These are phyloP conservation scores for Hydriomena furcata DNA, from an alignment of 2,888 invertebrate species.

Conservation along the genomic window DNA sequence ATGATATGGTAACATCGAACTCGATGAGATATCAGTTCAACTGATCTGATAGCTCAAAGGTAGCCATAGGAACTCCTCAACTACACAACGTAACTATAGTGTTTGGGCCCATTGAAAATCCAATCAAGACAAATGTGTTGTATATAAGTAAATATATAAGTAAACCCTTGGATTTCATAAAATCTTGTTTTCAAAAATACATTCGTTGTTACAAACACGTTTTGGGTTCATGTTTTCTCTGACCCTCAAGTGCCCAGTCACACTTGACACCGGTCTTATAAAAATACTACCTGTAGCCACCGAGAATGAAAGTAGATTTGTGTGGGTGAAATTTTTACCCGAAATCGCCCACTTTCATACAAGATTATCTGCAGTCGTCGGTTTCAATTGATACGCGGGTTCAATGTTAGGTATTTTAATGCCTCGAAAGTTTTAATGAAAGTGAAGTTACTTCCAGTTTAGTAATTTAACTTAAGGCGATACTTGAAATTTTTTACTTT, in stretches of 20 bases:
- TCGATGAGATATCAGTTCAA: too few species aligned
- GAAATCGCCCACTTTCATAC: slow-evolving; percentile 34
- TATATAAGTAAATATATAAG: too few species aligned
- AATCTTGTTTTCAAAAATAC: too few species aligned
- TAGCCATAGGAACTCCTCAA: too few species aligned
- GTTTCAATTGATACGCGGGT: slow-evolving; percentile 10
- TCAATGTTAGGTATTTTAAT: slow-evolving; percentile 22
- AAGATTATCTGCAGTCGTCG: slow-evolving; percentile 16
- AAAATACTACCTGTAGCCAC: slow-evolving; percentile 29
- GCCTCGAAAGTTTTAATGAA: slow-evolving; percentile 21
- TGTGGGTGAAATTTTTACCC: slow-evolving; percentile 36
- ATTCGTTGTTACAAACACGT: too few species aligned
- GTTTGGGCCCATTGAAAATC: too few species aligned
- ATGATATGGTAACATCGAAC: too few species aligned
- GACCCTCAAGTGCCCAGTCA: neutral
- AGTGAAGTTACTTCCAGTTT: slow-evolving; percentile 16
- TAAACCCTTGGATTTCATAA: too few species aligned
- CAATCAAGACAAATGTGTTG: too few species aligned
- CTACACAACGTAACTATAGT: too few species aligned
- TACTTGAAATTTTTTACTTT: too few species aligned
- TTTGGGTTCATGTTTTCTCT: neutral
- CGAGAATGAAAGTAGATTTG: slow-evolving; percentile 35
- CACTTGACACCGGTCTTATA: slow-evolving; percentile 30
- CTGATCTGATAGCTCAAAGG: too few species aligned
- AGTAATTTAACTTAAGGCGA: slow-evolving; percentile 11